Base-by-base conservation (phyloP, 2,888 invertebrate genomes). In the Lysandra bellargus region DNA sequence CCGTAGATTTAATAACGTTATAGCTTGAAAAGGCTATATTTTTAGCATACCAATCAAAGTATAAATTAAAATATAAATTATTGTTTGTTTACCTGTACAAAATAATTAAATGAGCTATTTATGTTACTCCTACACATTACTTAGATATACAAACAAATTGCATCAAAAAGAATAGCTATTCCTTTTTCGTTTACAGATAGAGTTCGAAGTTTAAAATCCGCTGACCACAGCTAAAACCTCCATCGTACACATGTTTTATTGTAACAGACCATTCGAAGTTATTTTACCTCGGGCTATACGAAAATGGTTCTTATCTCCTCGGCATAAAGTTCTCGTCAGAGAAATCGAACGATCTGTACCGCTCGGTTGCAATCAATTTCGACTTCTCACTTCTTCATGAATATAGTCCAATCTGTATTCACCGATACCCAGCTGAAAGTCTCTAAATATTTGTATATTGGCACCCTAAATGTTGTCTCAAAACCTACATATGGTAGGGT, bases 351-450 rank as follows among this genome's bases (percentile, higher is more conserved):
- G 57, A 57, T 57, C 57, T 14, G 57, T 78, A 78, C 49, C 78
- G 74, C 72, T 78, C 23, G 64, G 78, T 80, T 76, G 80, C 78
- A 80, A 75, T 79, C 60, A 75, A 74, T 75, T 60, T 30, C 60
- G 9, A 37, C 44, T 74, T 44, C 53, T 23, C 69, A 69, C 69
- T 69, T 69, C 17, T 69, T 69, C 69, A 69, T 69, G 69, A 69
- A 69, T 69, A 69, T 23, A 23, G 23, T 23, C 23, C 23, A 23
- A 23, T 23, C 23, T 0, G 23, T 23, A 23, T 23, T 23, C 23
- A 23, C 23, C 23, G 23, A 23, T 23, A 23, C 23, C 23, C 23
- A 23, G 23, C 23, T 23, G 23, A 0, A 23, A 23, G 23, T 23
- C 23, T 23, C 0, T 23, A 23, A 23, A 23, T 23, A 23, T 23